phyloP scores from a whole-genome alignment of 2,113 vertebrate genomes.

The Spea multiplicata region DNA sequence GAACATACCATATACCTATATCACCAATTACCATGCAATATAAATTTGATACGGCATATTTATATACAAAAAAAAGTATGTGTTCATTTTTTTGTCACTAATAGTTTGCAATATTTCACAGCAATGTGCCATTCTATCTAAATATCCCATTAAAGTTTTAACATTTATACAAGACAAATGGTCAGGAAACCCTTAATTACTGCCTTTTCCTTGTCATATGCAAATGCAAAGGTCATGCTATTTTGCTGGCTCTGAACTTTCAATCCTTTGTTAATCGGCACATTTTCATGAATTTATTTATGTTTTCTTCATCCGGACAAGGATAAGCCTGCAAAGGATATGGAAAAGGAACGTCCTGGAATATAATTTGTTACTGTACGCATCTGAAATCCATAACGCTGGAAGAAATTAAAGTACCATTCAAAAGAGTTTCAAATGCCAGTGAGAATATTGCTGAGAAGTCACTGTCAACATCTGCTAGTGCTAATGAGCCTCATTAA shows the following conservation, averaged over 20 bases:
- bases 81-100: too few species aligned
- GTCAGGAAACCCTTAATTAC: not conserved
- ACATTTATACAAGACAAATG: not conserved
- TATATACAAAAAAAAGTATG: too few species aligned
- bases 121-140: too few species aligned
- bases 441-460: conserved; percentile 22
- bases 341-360: conserved; percentile 6
- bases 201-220: not conserved
- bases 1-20: too few species aligned
- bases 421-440: conserved; percentile 21
- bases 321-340: conserved; percentile 12
- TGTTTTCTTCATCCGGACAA: not conserved
- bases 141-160: too few species aligned
- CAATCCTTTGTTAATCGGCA: not conserved
- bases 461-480: conserved; percentile 37
- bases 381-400: conserved; percentile 8
- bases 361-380: conserved; percentile 19
- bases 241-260: not conserved
- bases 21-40: too few species aligned
- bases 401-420: conserved; percentile 35
- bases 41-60: too few species aligned
- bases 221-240: not conserved
- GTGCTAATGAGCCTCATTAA: conserved; percentile 19
- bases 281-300: conserved; percentile 1
- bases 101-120: too few species aligned